These are phyloP conservation scores for Gambelia wislizenii DNA, from an alignment of 2,797 vertebrate genomes.

Conservation along the genomic window DNA sequence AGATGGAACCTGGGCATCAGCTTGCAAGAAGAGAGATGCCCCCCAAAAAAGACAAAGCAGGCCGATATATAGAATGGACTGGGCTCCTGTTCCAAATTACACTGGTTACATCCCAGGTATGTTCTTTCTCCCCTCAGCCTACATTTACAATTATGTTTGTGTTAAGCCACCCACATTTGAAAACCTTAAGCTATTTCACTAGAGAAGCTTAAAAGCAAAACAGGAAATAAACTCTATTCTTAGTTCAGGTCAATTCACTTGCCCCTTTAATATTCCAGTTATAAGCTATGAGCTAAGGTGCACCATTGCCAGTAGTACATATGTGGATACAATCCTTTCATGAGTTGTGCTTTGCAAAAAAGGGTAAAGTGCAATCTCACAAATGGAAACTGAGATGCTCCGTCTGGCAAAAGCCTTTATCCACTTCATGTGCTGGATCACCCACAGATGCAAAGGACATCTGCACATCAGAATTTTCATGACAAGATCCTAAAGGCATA, in stretches of 20 bases:
- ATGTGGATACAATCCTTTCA: not conserved
- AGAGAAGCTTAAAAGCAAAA: conserved; percentile 12
- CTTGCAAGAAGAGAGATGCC: not conserved
- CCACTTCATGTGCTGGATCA: not conserved
- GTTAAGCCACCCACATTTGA: conserved; percentile 2
- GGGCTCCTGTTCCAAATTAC: conserved; percentile 8
- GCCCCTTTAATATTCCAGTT: conserved; percentile 1
- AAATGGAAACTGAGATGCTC: not conserved
- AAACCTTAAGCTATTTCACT: conserved; percentile 6
- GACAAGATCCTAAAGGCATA: not conserved
- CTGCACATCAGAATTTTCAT: not conserved
- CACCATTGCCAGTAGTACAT: no score
- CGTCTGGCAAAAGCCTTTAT: not conserved
- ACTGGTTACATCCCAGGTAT: conserved; percentile 22
- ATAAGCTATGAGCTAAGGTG: conserved; percentile 7
- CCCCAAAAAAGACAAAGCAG: not conserved
- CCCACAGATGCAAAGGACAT: not conserved
- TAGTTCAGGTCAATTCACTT: conserved; percentile 7
- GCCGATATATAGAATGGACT: not conserved
- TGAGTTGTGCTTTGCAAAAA: not conserved
- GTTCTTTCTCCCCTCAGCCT: not conserved
- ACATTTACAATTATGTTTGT: not conserved
- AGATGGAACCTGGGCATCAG: not conserved
- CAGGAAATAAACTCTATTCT: conserved; percentile 12
- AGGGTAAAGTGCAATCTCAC: not conserved